Evolutionary conservation across 2,113 vertebrate genomes (phyloP), one percentile per base, ranked within the genome.

Genomic region (Tachysurus vachellii): DNA sequence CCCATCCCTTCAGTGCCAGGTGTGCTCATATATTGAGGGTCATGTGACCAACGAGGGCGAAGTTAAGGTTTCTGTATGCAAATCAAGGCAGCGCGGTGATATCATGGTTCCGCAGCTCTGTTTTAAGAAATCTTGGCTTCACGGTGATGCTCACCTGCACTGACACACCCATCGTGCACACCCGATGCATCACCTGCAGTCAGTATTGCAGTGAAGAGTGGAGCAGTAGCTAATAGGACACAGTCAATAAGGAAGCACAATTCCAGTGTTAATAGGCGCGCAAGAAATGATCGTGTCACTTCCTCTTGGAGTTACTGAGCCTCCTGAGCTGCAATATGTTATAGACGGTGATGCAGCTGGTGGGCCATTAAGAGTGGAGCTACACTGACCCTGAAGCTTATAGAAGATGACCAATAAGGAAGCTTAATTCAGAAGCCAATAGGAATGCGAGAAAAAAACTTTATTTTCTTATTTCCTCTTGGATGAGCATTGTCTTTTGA

Each of bases 401-500:
- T 17, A 73, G 61, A 31, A 57, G 61, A 77, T 17, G 26, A n/a
- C 8, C 62, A 64, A 28, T 59, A 42, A 10, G 42, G 66, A 81
- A 79, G 82, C 71, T 88, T 11, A 53, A 70, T 73, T 80, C 70
- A 82, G 56, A 42, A 86, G 80, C 84, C 76, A 62, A 44, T 28
- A 56, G 56, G 70, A 84, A 86, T 89, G 16, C 91, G 4, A 75
- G 82, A 61, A 71, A 70, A 44, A 19, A 80, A 7, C 2, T 10
- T 7, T 1, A 0, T 3, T 21, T 42, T 42, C 23, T 91, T 91
- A 95, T 88, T 95, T 95, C 94, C 96, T 98, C 92, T 96, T 97
- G 83, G 97, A 95, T 89, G 95, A 96, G 0, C 96, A 91, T 0
- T 97, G 96, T 91, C 98, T 94, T 94, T 95, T 97, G 92, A 96